A percentile compares a stretch with the other conserved stretches of the same genome.
phyloP scores from a whole-genome alignment of 1,140 invertebrate genomes.

The Coelopa frigida region DNA sequence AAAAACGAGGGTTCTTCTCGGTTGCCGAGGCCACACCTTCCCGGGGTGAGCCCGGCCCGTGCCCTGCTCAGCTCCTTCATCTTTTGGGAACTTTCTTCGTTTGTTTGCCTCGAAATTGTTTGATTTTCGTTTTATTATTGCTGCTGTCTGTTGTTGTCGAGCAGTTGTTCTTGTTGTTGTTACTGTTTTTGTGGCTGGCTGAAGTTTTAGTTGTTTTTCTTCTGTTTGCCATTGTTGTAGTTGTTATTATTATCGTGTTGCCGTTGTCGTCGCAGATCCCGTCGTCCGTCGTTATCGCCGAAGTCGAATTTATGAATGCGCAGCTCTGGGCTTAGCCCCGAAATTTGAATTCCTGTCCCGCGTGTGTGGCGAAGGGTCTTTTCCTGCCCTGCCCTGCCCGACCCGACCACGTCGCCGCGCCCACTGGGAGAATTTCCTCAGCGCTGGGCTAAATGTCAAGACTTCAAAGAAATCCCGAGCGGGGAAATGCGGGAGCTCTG shows the following conservation, averaged over 20 bases:
- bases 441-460: conserved; percentile 45
- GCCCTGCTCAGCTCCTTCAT: conserved; percentile 12
- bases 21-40: conserved; percentile 38
- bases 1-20: conserved; percentile 16
- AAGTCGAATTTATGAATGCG: too few relatives aligned
- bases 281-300: too few relatives aligned
- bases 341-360: too few relatives aligned
- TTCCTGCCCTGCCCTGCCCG: too few relatives aligned
- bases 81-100: conserved; percentile 9
- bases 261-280: conserved; percentile 3
- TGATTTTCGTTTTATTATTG: too few relatives aligned
- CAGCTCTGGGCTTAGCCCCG: too few relatives aligned
- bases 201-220: background rate
- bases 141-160: background rate
- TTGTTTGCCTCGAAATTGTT: too few relatives aligned
- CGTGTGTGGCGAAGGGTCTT: too few relatives aligned
- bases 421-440: too few relatives aligned
- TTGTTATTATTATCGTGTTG: conserved; percentile 1
- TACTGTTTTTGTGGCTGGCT: background rate
- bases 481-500: too few relatives aligned
- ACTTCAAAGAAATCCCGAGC: conserved; percentile 42
- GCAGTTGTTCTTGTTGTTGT: background rate
- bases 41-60: conserved; percentile 33
- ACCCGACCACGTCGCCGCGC: too few relatives aligned
- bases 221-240: background rate